Evolutionary conservation across 1,140 invertebrate genomes (phyloP), one percentile per base, ranked within the genome.

Genomic region (Antheraea pernyi): DNA sequence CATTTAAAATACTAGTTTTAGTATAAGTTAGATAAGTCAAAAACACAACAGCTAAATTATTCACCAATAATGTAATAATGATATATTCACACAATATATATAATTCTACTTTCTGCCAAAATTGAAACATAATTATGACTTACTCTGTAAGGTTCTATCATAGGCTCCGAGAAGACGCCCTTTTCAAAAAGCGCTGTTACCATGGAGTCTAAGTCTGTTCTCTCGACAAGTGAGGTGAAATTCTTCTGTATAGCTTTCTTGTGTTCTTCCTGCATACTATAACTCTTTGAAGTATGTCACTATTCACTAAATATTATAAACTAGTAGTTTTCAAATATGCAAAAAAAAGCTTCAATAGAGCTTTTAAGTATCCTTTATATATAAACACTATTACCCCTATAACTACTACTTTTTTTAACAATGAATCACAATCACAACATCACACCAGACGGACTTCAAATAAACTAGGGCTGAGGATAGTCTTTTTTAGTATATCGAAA

Each of bases 141-240:
- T 73, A 92, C 92, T 73, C 76, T 84, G 66, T 89, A 92, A 10
- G 80, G 83, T 75, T 92, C 92, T 37, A 91, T 91, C 89, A 92
- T 92, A 62, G 77, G 77, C 19, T 84, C 79, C 0, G 92, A 91
- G 69, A 93, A 92, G 5, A 93, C 91, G 53, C 85, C 86, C 73
- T 90, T 92, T 75, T 92, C 89, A 53, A 84, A 88, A 5, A 93
- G 70, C 13, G 76, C 67, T 11, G 86, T 78, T 7, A 92, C 82
- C 78, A 93, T 84, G 5, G 74, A 64, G 61, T 92, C 83, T 3
- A 93, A 71, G 68, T 91, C 86, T 7, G 92, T 93, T 74, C 86
- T 83, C 39, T 91, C 86, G 22, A 92, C 86, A 19, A 93, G 77
- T 11, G 89, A 91, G 6, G 36, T 68, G 75, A 86, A 92, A 71